Evolutionary conservation across 1,140 invertebrate genomes (phyloP).

Genomic region (Drosophila tsacasi): DNA sequence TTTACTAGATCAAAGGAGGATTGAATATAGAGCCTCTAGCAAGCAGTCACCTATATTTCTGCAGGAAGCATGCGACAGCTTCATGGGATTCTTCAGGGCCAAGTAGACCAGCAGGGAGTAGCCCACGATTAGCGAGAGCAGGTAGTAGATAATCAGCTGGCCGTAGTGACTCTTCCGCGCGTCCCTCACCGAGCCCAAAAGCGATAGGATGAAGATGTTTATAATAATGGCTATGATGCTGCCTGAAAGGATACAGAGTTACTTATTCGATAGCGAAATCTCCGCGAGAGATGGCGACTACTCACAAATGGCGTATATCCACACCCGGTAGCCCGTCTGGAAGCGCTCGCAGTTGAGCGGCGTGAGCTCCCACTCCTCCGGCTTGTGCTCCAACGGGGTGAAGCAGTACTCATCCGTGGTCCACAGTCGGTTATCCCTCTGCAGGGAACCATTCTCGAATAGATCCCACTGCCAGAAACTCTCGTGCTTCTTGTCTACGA

Average conservation of each 20-base stretch:
- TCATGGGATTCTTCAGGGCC: slow-evolving; percentile 74
- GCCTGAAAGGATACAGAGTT: slow-evolving; percentile 34
- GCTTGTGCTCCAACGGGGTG: slow-evolving; percentile 70
- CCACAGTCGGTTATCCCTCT: slow-evolving; percentile 60
- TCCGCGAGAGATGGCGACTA: not conserved
- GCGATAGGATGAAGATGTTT: slow-evolving; percentile 65
- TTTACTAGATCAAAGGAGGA: rapidly evolving
- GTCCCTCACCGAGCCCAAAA: slow-evolving; percentile 61
- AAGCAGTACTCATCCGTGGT: slow-evolving; percentile 77
- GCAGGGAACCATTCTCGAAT: slow-evolving; percentile 53
- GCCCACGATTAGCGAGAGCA: slow-evolving; percentile 60
- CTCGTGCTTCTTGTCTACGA: slow-evolving; percentile 68
- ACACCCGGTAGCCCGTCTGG: slow-evolving; percentile 73
- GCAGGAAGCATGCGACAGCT: slow-evolving; percentile 66
- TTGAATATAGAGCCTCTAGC: rapidly evolving
- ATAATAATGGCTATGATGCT: slow-evolving; percentile 74
- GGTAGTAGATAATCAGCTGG: slow-evolving; percentile 74
- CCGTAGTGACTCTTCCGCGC: slow-evolving; percentile 74
- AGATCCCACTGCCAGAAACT: slow-evolving; percentile 73
- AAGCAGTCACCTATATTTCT: slow-evolving; percentile 64
- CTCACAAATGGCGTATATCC: slow-evolving; percentile 83
- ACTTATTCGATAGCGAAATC: not conserved
- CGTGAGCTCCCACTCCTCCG: slow-evolving; percentile 61
- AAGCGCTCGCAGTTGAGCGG: slow-evolving; percentile 77
- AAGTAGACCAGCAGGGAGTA: slow-evolving; percentile 69